These are phyloP conservation scores for Daubentonia madagascariensis DNA, from an alignment of 2,113 vertebrate species.

Conservation along the genomic window DNA sequence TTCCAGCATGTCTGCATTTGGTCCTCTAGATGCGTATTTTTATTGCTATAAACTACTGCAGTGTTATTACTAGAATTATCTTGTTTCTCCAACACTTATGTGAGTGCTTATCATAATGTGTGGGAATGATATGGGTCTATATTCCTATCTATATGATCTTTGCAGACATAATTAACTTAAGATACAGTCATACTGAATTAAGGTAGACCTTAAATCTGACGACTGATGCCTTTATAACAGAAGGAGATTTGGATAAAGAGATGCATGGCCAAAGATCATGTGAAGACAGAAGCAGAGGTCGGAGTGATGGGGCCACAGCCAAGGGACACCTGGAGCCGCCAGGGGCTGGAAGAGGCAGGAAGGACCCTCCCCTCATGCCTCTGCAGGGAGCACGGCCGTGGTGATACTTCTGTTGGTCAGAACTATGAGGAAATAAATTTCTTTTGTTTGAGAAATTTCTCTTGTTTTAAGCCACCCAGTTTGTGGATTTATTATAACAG, in stretches of 20 bases:
- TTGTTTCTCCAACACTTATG: too few relatives aligned
- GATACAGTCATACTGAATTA: rapidly evolving
- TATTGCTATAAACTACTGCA: rapidly evolving
- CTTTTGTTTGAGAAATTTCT: not conserved
- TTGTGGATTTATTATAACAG: not conserved
- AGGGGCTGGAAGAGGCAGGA: not conserved
- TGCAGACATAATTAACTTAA: not conserved
- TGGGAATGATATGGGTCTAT: rapidly evolving
- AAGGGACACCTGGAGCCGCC: not conserved
- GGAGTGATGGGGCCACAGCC: not conserved
- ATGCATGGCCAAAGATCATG: not conserved
- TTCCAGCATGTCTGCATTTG: rapidly evolving
- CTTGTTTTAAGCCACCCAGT: not conserved
- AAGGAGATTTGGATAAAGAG: not conserved
- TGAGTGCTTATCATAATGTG: rapidly evolving
- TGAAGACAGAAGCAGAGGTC: not conserved
- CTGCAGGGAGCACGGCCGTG: not conserved
- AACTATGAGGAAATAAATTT: not conserved
- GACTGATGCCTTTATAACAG: not conserved
- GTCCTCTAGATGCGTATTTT: rapidly evolving
- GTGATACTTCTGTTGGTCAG: not conserved
- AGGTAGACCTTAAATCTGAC: too few relatives aligned
- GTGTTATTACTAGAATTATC: rapidly evolving
- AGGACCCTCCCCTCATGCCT: not conserved
- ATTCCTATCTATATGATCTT: rapidly evolving